These are phyloP conservation scores for Furcula furcula DNA, from an alignment of 2,888 invertebrate species.

Conservation along the genomic window DNA sequence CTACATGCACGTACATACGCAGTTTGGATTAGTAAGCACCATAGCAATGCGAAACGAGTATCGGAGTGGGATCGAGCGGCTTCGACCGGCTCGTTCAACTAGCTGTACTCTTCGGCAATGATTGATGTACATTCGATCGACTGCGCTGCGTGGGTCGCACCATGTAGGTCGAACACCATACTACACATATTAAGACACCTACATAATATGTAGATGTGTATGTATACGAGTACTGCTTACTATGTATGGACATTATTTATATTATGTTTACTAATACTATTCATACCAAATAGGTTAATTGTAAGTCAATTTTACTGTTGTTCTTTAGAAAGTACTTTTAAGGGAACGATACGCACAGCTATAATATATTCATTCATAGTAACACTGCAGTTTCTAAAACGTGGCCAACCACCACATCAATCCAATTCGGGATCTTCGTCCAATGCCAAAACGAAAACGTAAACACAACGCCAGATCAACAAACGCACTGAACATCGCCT, in stretches of 20 bases:
- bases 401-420: constrained; percentile 57
- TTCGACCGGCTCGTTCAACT: constrained; percentile 54
- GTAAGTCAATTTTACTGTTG: too few species aligned
- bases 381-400: constrained; percentile 48
- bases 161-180: constrained; percentile 53
- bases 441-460: constrained; percentile 72
- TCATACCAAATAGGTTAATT: too few species aligned
- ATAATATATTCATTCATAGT: constrained; percentile 50
- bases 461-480: constrained; percentile 68
- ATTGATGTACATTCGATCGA: constrained; percentile 66
- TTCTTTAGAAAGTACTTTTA: too few species aligned
- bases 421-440: constrained; percentile 67
- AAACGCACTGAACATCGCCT: constrained; percentile 52
- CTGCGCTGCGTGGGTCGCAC: constrained; percentile 61
- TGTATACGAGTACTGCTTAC: constrained; percentile 47
- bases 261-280: too few species aligned
- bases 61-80: too few species aligned
- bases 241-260: constrained; percentile 46
- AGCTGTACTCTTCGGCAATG: constrained; percentile 54
- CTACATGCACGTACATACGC: constrained; percentile 28
- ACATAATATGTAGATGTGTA: too few species aligned
- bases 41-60: constrained; percentile 29
- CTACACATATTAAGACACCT: constrained; percentile 62
- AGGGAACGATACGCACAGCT: constrained; percentile 26
- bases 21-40: constrained; percentile 55